phyloP scores from a whole-genome alignment of 2,888 invertebrate genomes.

The Mythimna ferrago region DNA sequence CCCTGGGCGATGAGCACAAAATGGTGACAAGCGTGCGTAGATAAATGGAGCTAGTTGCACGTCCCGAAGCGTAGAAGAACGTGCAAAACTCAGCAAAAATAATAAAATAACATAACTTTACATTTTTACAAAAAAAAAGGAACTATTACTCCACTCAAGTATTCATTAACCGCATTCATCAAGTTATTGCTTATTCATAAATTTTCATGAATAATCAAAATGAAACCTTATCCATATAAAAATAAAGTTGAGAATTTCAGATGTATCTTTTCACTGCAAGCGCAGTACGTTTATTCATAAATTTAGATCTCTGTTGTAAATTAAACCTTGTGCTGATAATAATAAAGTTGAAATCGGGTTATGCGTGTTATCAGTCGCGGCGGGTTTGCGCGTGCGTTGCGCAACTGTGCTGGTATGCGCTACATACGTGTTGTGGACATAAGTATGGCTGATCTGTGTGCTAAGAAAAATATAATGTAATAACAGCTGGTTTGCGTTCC shows the following conservation, averaged over 20 bases:
- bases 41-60: background rate
- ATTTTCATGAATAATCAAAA: background rate
- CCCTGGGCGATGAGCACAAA: too few species aligned
- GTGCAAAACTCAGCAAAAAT: conserved; percentile 1
- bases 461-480: conserved; percentile 20
- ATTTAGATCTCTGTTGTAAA: background rate
- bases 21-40: too few species aligned
- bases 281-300: conserved; percentile 39
- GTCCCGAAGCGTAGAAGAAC: background rate
- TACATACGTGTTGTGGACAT: conserved; percentile 34
- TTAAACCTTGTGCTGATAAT: background rate
- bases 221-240: conserved; percentile 2
- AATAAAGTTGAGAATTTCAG: conserved; percentile 36
- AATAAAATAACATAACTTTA: conserved; percentile 3
- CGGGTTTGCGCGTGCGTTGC: conserved; percentile 56
- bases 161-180: conserved; percentile 53
- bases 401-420: conserved; percentile 52
- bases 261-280: conserved; percentile 35
- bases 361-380: conserved; percentile 32
- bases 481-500: conserved; percentile 5
- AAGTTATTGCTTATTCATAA: conserved; percentile 54
- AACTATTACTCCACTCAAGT: conserved; percentile 40
- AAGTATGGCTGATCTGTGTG: conserved; percentile 23
- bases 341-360: conserved; percentile 29
- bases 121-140: conserved; percentile 25